Base-by-base conservation (phyloP, 1,140 invertebrate species). In the Potamilus streckersoni region DNA sequence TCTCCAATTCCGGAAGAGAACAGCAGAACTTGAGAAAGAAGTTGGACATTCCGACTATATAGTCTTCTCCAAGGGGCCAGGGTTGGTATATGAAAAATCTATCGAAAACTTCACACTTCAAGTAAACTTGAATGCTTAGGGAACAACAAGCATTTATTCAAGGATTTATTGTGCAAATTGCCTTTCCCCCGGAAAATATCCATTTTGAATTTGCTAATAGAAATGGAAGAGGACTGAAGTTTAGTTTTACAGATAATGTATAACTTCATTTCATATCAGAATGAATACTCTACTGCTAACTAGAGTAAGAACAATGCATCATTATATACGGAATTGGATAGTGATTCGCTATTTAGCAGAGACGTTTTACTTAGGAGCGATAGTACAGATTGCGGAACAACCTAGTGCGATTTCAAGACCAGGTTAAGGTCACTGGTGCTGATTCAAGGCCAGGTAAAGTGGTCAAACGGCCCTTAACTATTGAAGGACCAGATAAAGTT, bases 231-330 rank as follows among this genome's bases (percentile, higher is more conserved):
- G 38, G 58, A 23, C 31, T 49, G 19, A 61, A n/a, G 65, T 64
- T 59, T 61, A 67, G 56, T 66, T 27, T n/a, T 61, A 62, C 65
- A 68, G 73, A 66, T 59, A 74, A 58, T 59, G 65, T n/a, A 68
- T 31, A 63, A 74, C 73, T 23, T 67, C 64, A 38, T 17, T 49
- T 38, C 49, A 68, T 59, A 68, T 74, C 16, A 59, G 49, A 11
- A 64, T 64, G 38, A 49, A 49, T 11, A 11, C 2, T 8, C 38
- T 49, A 11, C 38, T 49, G 38, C 38, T 49, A 49, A 11, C 38
- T 49, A 49, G 4, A 49, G 38, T 49, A 49, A 49, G 38, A 11
- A 49, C 0, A 49, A 49, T 49, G 27, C 27, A 31, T 31, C 27
- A 49, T 49, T 8, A 49, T 49, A 49, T 49, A 49, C 38, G 6